A percentile compares a stretch with the other conserved stretches of the same genome.
Conservation (phyloP, 2,113 vertebrate genomes). For the Bufo bufo region DNA sequence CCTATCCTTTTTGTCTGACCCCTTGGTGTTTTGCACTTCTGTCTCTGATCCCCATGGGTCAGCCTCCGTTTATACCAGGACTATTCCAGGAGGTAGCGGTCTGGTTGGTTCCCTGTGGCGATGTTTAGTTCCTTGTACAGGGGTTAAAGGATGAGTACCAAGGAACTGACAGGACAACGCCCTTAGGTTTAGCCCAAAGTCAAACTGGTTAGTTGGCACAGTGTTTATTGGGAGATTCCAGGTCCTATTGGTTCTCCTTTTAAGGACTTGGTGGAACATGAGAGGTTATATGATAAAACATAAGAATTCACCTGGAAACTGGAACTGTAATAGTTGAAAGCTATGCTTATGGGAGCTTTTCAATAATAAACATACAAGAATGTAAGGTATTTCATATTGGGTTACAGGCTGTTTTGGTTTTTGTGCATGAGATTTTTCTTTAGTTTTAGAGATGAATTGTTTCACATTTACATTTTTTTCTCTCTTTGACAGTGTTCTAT, state of each 20-base stretch:
- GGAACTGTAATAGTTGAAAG: neutral
- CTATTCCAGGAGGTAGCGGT: no score
- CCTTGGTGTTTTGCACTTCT: no score
- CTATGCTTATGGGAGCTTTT: neutral
- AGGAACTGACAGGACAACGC: no score
- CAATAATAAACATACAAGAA: neutral
- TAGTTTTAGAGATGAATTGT: neutral
- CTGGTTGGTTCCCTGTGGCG: no score
- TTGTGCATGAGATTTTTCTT: neutral
- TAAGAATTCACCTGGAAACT: neutral
- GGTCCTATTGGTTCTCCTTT: neutral
- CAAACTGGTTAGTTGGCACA: no score
- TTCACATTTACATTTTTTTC: neutral
- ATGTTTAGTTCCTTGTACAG: no score
- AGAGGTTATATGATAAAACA: fast-evolving
- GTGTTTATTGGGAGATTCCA: no score
- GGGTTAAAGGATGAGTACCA: no score
- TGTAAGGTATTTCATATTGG: neutral
- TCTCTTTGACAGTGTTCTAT: neutral
- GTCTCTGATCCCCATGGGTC: no score
- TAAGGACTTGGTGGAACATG: neutral
- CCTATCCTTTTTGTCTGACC: no score
- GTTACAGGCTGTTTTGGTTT: neutral
- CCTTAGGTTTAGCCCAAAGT: no score
- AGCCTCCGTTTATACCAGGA: no score